A percentile compares a stretch with the other conserved stretches of the same genome.
These are phyloP conservation scores for Zhuqinia jingwanae DNA, from an alignment of 2,888 invertebrate species.

Conservation along the genomic window DNA sequence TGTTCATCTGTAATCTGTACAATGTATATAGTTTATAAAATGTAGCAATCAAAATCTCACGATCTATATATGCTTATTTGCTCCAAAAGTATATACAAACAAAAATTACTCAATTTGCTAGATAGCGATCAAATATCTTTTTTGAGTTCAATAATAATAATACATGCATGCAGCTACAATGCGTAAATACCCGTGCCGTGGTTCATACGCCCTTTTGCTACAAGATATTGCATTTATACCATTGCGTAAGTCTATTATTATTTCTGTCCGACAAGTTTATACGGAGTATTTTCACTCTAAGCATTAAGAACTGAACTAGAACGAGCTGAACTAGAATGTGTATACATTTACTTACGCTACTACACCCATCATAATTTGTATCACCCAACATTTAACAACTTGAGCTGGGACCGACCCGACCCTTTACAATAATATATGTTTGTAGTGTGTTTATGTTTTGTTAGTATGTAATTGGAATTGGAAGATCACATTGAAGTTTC, in stretches of 20 bases:
- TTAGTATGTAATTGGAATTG: conserved; percentile 29
- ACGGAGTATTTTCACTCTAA: not conserved
- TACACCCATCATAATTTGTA: conserved; percentile 53
- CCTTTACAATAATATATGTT: conserved; percentile 44
- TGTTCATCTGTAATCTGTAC: not conserved
- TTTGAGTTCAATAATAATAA: not conserved
- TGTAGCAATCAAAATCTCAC: too few relatives aligned
- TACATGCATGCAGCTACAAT: too few relatives aligned
- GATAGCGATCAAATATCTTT: conserved; percentile 59
- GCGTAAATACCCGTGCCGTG: too few relatives aligned
- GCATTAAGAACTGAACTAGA: too few relatives aligned
- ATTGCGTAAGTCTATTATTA: not conserved
- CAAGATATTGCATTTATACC: conserved; percentile 9
- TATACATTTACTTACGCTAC: not conserved
- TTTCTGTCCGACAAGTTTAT: too few relatives aligned
- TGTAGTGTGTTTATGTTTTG: conserved; percentile 40
- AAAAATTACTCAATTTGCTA: conserved; percentile 65
- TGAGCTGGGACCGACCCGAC: conserved; percentile 46
- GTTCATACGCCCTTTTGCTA: not conserved
- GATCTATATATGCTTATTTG: too few relatives aligned
- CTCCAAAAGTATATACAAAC: not conserved
- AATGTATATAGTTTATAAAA: too few relatives aligned
- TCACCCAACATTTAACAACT: conserved; percentile 49
- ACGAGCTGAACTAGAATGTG: too few relatives aligned
- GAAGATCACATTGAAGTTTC: conserved; percentile 11